Conservation (phyloP, 1,140 invertebrate genomes). For the Sycophaga agraensis region DNA sequence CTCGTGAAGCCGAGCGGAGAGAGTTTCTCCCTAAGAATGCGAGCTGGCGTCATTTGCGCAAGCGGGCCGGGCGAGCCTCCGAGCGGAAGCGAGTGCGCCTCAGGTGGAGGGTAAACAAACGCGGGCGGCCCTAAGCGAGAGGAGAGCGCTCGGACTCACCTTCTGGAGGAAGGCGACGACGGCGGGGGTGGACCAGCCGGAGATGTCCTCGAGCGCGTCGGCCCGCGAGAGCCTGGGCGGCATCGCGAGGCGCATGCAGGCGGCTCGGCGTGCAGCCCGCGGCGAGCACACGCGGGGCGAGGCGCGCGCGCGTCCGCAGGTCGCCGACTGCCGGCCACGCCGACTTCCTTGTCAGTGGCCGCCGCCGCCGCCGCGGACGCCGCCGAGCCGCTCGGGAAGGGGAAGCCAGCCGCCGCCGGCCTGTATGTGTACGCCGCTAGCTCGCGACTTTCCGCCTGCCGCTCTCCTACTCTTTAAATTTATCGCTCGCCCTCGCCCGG, state of each 20-base stretch:
- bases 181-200: conserved; percentile 43
- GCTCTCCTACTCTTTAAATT: neutral
- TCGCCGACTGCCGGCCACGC: neutral
- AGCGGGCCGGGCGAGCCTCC: neutral
- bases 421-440: neutral
- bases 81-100: neutral
- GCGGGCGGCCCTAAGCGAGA: neutral
- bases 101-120: neutral
- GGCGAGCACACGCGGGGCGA: neutral
- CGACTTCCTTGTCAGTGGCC: conserved; percentile 6
- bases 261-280: neutral
- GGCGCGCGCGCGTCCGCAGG: neutral
- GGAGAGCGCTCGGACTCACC: conserved; percentile 42
- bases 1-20: neutral
- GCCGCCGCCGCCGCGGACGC: neutral
- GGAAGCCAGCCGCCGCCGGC: too few relatives aligned
- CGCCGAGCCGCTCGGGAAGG: neutral
- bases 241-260: neutral
- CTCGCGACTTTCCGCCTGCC: neutral
- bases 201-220: conserved; percentile 46
- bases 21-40: too few relatives aligned
- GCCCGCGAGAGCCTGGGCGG: conserved; percentile 14
- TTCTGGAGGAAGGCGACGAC: conserved; percentile 46
- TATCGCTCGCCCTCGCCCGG: neutral
- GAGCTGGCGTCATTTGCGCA: too few relatives aligned